phyloP scores from a whole-genome alignment of 2,888 invertebrate species.

The Hermaeophaga mercurialis region DNA sequence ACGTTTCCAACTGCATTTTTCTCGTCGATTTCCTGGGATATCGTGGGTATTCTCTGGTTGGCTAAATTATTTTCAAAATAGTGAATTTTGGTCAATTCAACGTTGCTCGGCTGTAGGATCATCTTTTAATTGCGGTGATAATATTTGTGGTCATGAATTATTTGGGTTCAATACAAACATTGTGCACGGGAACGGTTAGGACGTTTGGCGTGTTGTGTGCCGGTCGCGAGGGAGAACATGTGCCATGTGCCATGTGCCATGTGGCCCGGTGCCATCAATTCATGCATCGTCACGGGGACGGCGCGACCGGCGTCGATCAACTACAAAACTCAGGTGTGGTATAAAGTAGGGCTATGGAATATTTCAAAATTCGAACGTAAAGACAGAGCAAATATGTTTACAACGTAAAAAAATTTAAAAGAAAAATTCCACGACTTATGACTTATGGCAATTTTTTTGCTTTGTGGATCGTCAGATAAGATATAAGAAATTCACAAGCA shows the following conservation, averaged over 20 bases:
- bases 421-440: no score
- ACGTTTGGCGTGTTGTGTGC: constrained; percentile 10
- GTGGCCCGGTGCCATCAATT: constrained; percentile 11
- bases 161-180: constrained; percentile 28
- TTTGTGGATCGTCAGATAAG: no score
- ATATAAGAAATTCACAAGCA: no score
- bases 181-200: constrained; percentile 3
- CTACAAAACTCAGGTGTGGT: constrained; percentile 8
- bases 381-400: no score
- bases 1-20: constrained; percentile 46
- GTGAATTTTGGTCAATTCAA: constrained; percentile 53
- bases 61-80: constrained; percentile 45
- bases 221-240: constrained; percentile 20
- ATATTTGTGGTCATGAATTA: background rate
- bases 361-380: no score
- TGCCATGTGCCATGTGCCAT: constrained; percentile 26
- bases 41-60: constrained; percentile 45
- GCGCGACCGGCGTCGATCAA: background rate
- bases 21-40: constrained; percentile 47
- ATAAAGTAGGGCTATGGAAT: no score
- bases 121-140: constrained; percentile 26
- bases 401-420: no score
- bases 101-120: constrained; percentile 45
- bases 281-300: background rate
- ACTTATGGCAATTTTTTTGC: no score